These are phyloP conservation scores for Cyclophora albipunctata DNA, from an alignment of 2,888 invertebrate species.

Conservation along the genomic window DNA sequence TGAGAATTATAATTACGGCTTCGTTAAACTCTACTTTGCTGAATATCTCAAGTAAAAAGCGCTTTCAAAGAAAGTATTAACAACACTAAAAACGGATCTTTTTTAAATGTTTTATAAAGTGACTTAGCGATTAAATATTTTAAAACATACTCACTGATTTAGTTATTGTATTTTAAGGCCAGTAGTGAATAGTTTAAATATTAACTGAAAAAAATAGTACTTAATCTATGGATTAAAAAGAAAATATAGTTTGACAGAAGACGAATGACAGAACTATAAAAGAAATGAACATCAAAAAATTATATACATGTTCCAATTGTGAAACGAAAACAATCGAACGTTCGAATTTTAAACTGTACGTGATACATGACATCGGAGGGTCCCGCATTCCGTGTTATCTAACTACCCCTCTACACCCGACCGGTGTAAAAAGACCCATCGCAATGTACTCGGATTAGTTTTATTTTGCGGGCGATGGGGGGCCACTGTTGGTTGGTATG, in stretches of 20 bases:
- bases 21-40: slow-evolving; percentile 60
- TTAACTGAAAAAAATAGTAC: slow-evolving; percentile 2
- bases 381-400: slow-evolving; percentile 50
- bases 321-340: slow-evolving; percentile 40
- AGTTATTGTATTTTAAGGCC: too few species aligned
- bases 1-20: slow-evolving; percentile 59
- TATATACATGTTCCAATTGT: slow-evolving; percentile 31
- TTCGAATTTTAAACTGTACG: slow-evolving; percentile 32
- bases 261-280: too few species aligned
- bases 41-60: slow-evolving; percentile 46
- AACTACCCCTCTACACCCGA: slow-evolving; percentile 42
- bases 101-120: slow-evolving; percentile 32
- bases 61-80: slow-evolving; percentile 45
- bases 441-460: slow-evolving; percentile 32
- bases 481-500: slow-evolving; percentile 51
- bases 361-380: slow-evolving; percentile 58
- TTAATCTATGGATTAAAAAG: background rate
- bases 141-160: background rate
- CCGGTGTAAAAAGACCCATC: slow-evolving; percentile 49
- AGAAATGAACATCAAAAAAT: background rate
- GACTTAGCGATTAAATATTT: slow-evolving; percentile 25
- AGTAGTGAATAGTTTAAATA: too few species aligned
- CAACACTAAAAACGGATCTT: slow-evolving; percentile 49
- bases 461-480: slow-evolving; percentile 46
- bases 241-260: background rate